Percentiles rank a stretch among this genome's conserved stretches.
phyloP scores from a whole-genome alignment of 2,888 invertebrate species.

The Diplazon laetatorius region DNA sequence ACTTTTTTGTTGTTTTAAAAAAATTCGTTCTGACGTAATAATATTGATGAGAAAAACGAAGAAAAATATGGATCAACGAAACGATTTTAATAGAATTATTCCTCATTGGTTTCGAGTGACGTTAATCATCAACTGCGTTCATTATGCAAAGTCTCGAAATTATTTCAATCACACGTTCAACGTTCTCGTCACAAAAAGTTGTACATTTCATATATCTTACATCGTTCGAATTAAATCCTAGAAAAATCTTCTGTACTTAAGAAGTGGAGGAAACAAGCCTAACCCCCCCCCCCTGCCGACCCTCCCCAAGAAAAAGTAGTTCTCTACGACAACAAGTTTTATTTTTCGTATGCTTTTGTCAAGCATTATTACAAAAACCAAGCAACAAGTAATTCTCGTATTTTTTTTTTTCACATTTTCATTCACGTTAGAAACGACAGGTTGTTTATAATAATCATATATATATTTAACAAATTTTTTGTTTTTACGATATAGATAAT shows the following conservation, averaged over 20 bases:
- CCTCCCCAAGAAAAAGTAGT: conserved; percentile 48
- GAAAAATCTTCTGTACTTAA: no score
- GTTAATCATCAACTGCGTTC: no score
- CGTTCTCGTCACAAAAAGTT: neutral
- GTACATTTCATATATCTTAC: neutral
- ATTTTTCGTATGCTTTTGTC: conserved; percentile 78
- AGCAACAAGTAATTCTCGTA: conserved; percentile 81
- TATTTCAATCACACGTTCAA: neutral
- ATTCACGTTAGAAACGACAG: conserved; percentile 77
- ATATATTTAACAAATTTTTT: conserved; percentile 79
- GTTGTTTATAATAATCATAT: conserved; percentile 70
- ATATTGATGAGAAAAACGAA: no score
- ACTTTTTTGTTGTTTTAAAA: no score
- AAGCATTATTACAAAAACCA: conserved; percentile 83
- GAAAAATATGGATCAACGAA: no score
- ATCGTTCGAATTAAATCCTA: neutral
- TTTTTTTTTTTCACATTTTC: conserved; percentile 75
- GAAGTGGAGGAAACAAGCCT: no score
- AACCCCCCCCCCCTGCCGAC: neutral
- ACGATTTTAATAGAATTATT: no score
- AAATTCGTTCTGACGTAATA: no score
- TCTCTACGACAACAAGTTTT: conserved; percentile 81
- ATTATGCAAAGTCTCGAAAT: no score
- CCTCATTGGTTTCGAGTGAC: no score
- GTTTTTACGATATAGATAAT: conserved; percentile 73